Evolutionary conservation across 2,797 vertebrate species (phyloP).

Genomic region (Thunnus albacares): DNA sequence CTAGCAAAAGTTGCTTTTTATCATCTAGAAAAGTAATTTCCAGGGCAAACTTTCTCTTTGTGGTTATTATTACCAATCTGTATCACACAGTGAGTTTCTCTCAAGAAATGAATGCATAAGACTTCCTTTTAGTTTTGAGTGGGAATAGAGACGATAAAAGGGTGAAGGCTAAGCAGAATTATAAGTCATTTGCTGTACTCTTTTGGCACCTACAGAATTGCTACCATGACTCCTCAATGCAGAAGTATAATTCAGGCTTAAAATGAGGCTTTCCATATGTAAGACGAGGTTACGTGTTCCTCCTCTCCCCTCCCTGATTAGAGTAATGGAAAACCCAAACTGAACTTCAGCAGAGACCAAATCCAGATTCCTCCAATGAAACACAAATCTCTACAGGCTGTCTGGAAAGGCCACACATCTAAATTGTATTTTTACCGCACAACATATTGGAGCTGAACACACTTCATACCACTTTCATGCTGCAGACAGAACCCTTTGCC

Average conservation of each 20-base stretch:
- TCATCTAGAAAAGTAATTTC: slow-evolving; percentile 31
- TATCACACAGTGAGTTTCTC: slow-evolving; percentile 22
- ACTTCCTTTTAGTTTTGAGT: slow-evolving; percentile 19
- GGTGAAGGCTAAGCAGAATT: not conserved
- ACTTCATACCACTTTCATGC: slow-evolving; percentile 39
- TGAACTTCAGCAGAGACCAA: slow-evolving; percentile 30
- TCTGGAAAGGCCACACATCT: slow-evolving; percentile 59
- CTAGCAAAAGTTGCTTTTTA: slow-evolving; percentile 1
- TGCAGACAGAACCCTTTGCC: slow-evolving; percentile 9
- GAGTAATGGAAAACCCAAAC: slow-evolving; percentile 55
- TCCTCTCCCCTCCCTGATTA: slow-evolving; percentile 53
- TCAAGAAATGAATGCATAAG: slow-evolving; percentile 16
- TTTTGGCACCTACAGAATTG: not conserved
- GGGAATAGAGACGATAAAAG: slow-evolving; percentile 28
- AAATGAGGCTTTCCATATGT: slow-evolving; percentile 35
- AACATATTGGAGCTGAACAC: slow-evolving; percentile 49
- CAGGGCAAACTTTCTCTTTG: slow-evolving; percentile 1
- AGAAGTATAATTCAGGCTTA: slow-evolving; percentile 2
- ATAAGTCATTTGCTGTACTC: slow-evolving; percentile 15
- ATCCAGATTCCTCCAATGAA: slow-evolving; percentile 45
- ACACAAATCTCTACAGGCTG: slow-evolving; percentile 56
- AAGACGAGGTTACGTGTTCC: slow-evolving; percentile 21
- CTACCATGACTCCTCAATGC: not conserved
- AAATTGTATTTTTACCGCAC: slow-evolving; percentile 71
- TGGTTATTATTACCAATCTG: slow-evolving; percentile 1